These are phyloP conservation scores for Gallinago undulata DNA, from an alignment of 2,113 vertebrate species.

Conservation along the genomic window DNA sequence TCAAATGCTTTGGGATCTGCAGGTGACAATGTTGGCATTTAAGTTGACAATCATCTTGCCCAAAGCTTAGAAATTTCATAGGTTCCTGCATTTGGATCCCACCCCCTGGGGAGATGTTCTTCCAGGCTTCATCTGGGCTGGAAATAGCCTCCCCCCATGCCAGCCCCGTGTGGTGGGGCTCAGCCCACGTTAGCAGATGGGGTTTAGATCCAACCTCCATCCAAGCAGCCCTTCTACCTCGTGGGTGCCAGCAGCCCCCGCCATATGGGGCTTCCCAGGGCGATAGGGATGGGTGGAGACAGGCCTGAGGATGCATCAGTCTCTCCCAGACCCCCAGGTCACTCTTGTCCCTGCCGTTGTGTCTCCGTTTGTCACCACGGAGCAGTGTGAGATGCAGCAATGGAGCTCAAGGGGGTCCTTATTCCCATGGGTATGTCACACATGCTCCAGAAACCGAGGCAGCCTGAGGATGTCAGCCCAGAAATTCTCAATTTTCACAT, in stretches of 20 bases:
- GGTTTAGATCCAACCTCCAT: background rate
- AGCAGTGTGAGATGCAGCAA: rapidly evolving
- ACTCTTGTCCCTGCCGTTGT: rapidly evolving
- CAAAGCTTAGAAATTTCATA: background rate
- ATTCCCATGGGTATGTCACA: background rate
- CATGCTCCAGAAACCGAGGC: background rate
- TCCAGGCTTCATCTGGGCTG: background rate
- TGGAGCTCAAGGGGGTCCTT: background rate
- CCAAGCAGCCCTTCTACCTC: background rate
- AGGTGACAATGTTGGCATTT: background rate
- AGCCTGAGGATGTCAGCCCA: background rate
- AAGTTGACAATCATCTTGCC: background rate
- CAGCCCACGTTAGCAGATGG: background rate
- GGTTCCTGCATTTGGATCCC: background rate
- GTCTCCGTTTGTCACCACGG: background rate
- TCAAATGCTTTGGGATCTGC: background rate
- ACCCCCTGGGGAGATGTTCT: background rate
- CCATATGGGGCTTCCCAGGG: background rate
- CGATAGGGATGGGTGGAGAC: rapidly evolving
- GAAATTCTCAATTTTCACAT: background rate
- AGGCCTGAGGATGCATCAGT: background rate
- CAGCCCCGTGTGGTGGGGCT: background rate
- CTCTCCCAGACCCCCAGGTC: background rate
- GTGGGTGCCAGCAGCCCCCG: background rate
- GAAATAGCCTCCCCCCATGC: background rate